These are phyloP conservation scores for Melanostoma scalare DNA, from an alignment of 2,888 invertebrate species.

Conservation along the genomic window DNA sequence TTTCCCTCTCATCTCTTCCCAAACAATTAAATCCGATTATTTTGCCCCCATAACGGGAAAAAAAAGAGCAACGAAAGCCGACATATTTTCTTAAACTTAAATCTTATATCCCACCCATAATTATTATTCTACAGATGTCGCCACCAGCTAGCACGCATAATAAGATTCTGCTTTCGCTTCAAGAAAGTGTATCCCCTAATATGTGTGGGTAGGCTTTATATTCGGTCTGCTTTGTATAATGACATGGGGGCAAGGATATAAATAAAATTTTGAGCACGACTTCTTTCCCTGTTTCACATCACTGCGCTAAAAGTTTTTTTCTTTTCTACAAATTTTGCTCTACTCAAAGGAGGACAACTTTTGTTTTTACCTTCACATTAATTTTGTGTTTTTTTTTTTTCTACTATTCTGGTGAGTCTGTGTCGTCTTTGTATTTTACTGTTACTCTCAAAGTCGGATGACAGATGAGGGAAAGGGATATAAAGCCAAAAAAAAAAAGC, in stretches of 20 bases:
- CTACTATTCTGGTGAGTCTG: conserved; percentile 12
- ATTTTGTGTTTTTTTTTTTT: conserved; percentile 41
- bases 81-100: conserved; percentile 52
- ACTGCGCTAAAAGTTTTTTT: conserved; percentile 45
- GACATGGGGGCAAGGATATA: conserved; percentile 54
- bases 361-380: conserved; percentile 44
- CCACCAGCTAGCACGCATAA: conserved; percentile 63
- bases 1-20: conserved; percentile 21
- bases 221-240: conserved; percentile 29
- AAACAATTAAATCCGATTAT: conserved; percentile 68
- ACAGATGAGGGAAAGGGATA: conserved; percentile 23
- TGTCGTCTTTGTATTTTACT: conserved; percentile 44
- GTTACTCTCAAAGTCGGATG: conserved; percentile 14
- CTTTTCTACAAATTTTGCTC: not conserved
- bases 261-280: conserved; percentile 61
- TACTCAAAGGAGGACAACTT: conserved; percentile 20
- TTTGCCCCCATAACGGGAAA: conserved; percentile 40
- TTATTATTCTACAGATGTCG: conserved; percentile 72
- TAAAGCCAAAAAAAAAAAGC: conserved; percentile 66
- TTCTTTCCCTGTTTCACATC: conserved; percentile 42
- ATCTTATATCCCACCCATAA: conserved; percentile 57
- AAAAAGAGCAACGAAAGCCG: conserved; percentile 31
- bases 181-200: not conserved
- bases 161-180: conserved; percentile 56
- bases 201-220: conserved; percentile 29